Percentiles rank a stretch among this genome's conserved stretches.
Conservation (phyloP, 2,888 invertebrate genomes). For the Dorcus hopei region DNA sequence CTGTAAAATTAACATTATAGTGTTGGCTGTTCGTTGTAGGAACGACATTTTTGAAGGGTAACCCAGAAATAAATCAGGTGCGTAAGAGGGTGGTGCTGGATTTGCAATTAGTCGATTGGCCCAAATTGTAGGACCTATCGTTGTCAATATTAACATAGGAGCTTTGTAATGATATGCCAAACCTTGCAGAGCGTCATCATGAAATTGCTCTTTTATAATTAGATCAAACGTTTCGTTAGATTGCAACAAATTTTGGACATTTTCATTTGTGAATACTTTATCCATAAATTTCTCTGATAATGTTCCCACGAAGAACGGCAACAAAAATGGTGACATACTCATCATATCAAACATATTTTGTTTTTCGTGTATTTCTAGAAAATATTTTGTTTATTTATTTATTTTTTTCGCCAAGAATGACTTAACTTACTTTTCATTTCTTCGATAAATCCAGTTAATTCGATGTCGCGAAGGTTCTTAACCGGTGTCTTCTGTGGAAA, state of each 20-base stretch:
- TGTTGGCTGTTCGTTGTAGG: conserved; percentile 53
- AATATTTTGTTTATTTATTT: too few species aligned
- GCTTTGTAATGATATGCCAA: conserved; percentile 39
- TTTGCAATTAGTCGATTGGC: conserved; percentile 51
- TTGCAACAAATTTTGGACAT: conserved; percentile 37
- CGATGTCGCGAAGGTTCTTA: conserved; percentile 41
- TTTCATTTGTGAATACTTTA: conserved; percentile 40
- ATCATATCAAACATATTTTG: not conserved
- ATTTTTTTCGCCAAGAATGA: too few species aligned
- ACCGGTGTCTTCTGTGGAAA: conserved; percentile 43
- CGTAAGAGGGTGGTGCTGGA: conserved; percentile 50
- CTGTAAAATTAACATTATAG: conserved; percentile 41
- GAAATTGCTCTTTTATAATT: conserved; percentile 47
- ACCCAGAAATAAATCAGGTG: conserved; percentile 48
- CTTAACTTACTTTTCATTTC: conserved; percentile 1
- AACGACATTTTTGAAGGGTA: conserved; percentile 51
- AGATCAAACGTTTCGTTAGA: conserved; percentile 43
- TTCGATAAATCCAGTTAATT: conserved; percentile 8
- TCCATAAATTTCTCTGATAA: conserved; percentile 24
- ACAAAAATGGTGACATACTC: not conserved
- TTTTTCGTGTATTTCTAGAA: too few species aligned
- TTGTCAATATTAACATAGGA: conserved; percentile 40
- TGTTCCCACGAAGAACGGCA: not conserved
- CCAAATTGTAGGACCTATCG: conserved; percentile 45
- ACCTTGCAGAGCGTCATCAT: conserved; percentile 50